phyloP scores from a whole-genome alignment of 2,888 invertebrate species.

The Noctua fimbriata region DNA sequence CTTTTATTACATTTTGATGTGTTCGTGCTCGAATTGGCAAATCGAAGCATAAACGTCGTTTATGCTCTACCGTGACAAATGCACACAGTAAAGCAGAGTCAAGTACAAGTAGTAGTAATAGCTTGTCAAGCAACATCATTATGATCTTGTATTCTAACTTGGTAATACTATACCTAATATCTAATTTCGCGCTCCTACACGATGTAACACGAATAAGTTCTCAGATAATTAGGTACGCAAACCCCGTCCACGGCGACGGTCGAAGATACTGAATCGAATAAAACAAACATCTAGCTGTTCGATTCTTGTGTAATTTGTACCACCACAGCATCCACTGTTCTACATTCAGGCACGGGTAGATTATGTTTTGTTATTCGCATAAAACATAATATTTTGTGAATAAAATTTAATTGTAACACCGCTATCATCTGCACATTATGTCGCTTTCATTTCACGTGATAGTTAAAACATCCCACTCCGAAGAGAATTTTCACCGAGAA shows the following conservation, averaged over 20 bases:
- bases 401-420: constrained; percentile 12
- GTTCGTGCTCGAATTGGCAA: constrained; percentile 3
- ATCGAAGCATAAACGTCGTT: background rate
- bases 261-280: constrained; percentile 8
- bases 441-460: background rate
- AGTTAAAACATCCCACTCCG: constrained; percentile 3
- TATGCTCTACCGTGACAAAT: background rate
- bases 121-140: constrained; percentile 8
- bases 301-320: constrained; percentile 7
- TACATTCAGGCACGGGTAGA: constrained; percentile 23
- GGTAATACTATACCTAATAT: constrained; percentile 18
- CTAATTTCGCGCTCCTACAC: constrained; percentile 12
- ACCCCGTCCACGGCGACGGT: background rate
- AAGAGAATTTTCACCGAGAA: constrained; percentile 1
- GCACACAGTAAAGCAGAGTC: background rate
- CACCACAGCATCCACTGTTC: constrained; percentile 5
- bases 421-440: background rate
- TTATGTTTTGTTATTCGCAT: constrained; percentile 3
- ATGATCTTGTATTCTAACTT: constrained; percentile 11
- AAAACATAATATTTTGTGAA: constrained; percentile 4
- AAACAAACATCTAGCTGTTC: background rate
- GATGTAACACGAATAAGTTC: constrained; percentile 23
- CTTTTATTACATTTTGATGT: constrained; percentile 2
- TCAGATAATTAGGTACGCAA: constrained; percentile 18
- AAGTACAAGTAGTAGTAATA: background rate